Evolutionary conservation across 2,797 vertebrate genomes (phyloP).

Genomic region (Pseudomugil tenellus): DNA sequence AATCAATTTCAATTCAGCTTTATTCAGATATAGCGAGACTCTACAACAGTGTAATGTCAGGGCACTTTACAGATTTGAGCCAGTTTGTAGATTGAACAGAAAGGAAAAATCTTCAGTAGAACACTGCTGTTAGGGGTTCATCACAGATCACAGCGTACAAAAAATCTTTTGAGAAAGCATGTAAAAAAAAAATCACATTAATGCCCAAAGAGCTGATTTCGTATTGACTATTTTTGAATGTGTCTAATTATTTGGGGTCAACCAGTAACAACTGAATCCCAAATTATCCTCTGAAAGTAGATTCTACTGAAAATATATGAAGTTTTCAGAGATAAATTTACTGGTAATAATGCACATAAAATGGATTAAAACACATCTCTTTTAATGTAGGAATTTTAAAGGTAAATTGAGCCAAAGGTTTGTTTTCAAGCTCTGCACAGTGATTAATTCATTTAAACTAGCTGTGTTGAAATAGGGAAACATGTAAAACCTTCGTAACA

Average conservation of each 20-base stretch:
- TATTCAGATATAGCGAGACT: too few relatives aligned
- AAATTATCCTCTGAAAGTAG: slow-evolving; percentile 6
- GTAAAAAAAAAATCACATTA: neutral
- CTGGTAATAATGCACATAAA: neutral
- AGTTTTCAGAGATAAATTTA: neutral
- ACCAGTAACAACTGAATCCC: slow-evolving; percentile 11
- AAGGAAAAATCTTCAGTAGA: too few relatives aligned
- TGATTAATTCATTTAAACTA: too few relatives aligned
- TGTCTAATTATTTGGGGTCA: neutral
- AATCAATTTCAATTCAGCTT: too few relatives aligned
- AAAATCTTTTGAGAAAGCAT: neutral
- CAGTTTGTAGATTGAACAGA: too few relatives aligned
- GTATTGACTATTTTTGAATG: neutral
- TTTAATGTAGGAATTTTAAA: neutral
- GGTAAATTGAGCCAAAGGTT: too few relatives aligned
- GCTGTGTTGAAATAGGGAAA: too few relatives aligned
- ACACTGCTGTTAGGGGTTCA: too few relatives aligned
- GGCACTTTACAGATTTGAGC: too few relatives aligned
- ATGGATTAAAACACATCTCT: neutral
- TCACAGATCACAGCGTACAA: neutral
- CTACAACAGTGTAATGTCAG: too few relatives aligned
- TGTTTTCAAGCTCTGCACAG: too few relatives aligned
- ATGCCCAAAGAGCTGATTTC: neutral
- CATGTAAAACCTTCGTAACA: too few relatives aligned
- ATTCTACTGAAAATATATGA: neutral